A percentile compares a stretch with the other conserved stretches of the same genome.
phyloP scores from a whole-genome alignment of 2,797 vertebrate species.

The Pteropus rufus region DNA sequence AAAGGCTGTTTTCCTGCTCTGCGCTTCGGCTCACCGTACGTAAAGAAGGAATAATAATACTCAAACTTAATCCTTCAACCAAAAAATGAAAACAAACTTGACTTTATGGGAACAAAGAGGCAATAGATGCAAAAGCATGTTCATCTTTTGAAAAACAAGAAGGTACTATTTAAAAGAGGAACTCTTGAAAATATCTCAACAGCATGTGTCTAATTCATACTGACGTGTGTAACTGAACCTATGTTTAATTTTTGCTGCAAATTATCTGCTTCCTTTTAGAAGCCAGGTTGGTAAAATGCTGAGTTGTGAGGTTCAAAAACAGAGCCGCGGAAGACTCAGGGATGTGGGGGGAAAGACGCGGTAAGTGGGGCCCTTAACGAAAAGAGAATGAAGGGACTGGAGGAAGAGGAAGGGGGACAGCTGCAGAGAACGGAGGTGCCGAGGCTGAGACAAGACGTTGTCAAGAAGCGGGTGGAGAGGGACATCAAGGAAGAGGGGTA shows the following conservation, averaged over 20 bases:
- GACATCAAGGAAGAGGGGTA: not conserved
- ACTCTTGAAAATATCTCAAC: conserved; percentile 63
- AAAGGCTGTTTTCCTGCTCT: not conserved
- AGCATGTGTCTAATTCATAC: conserved; percentile 40
- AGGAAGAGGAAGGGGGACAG: not conserved
- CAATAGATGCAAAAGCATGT: conserved; percentile 34
- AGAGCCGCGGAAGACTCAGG: not conserved
- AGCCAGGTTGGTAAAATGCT: conserved; percentile 13
- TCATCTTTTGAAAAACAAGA: conserved; percentile 17
- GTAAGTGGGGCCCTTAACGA: not conserved
- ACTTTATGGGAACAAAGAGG: conserved; percentile 56
- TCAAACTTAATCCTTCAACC: not conserved
- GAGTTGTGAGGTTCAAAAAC: not conserved
- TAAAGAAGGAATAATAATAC: conserved; percentile 29
- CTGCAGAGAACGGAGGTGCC: not conserved
- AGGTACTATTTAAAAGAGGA: conserved; percentile 38
- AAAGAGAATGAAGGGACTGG: not conserved
- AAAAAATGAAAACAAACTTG: conserved; percentile 61
- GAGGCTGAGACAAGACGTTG: not conserved
- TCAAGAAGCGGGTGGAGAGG: not conserved
- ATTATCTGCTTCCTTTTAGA: conserved; percentile 67
- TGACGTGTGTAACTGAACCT: conserved; percentile 59
- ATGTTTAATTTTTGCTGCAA: conserved; percentile 60
- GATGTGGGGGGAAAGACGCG: not conserved
- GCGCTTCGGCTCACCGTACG: not conserved